Evolutionary conservation across 2,113 vertebrate species (phyloP).

Genomic region (Vicugna pacos): DNA sequence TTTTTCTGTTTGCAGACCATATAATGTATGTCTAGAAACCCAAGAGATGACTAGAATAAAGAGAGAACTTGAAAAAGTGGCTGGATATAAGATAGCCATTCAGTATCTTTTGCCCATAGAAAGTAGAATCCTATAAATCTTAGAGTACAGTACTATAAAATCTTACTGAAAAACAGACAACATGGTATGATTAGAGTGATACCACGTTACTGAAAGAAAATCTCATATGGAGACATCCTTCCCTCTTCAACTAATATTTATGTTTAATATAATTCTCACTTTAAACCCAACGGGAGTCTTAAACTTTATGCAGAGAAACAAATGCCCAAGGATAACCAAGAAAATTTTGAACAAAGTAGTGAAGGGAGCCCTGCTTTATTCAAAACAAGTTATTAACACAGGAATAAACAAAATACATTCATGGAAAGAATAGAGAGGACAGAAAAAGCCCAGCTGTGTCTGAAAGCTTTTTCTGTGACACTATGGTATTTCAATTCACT

Average conservation of each 20-base stretch:
- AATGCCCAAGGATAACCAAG: not conserved
- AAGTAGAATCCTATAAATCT: not conserved
- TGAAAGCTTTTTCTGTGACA: not conserved
- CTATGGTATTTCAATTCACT: not conserved
- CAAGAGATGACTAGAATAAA: not conserved
- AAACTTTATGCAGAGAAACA: not conserved
- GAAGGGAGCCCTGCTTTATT: not conserved
- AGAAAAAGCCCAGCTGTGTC: not conserved
- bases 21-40: not conserved
- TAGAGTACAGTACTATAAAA: not conserved
- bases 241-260: conserved; percentile 4
- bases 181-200: not conserved
- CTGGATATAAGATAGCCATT: not conserved
- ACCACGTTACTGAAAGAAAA: not conserved
- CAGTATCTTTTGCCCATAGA: not conserved
- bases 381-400: not conserved
- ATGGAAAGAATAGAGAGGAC: not conserved
- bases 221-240: not conserved
- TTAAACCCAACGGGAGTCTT: not conserved
- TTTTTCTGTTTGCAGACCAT: not conserved
- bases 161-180: not conserved
- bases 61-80: not conserved
- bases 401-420: not conserved
- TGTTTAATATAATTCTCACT: not conserved
- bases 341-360: not conserved